phyloP scores from a whole-genome alignment of 2,888 invertebrate species.

The Smittia sp. region DNA sequence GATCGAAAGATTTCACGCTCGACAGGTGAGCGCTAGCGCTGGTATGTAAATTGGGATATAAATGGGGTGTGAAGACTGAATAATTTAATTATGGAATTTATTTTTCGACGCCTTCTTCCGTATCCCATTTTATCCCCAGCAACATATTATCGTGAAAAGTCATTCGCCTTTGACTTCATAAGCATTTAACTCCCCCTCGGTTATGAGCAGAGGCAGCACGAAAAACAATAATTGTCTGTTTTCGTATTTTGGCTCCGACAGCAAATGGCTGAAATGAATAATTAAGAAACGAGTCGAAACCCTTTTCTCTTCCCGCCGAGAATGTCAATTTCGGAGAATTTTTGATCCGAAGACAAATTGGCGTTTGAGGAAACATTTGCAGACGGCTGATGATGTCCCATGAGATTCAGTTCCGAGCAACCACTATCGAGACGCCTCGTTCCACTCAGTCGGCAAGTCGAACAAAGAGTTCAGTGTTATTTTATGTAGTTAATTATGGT shows the following conservation, averaged over 20 bases:
- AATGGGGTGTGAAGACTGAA: conserved; percentile 35
- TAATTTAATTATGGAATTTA: conserved; percentile 39
- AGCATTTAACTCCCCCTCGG: background rate
- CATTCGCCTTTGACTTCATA: background rate
- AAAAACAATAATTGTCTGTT: conserved; percentile 33
- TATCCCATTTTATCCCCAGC: background rate
- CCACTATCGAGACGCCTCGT: background rate
- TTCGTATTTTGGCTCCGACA: background rate
- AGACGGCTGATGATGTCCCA: background rate
- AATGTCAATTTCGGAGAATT: background rate
- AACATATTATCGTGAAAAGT: background rate
- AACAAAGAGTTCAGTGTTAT: conserved; percentile 29
- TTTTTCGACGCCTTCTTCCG: conserved; percentile 25
- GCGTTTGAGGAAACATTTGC: conserved; percentile 8
- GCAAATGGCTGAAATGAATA: conserved; percentile 29
- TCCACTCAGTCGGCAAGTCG: background rate
- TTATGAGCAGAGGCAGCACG: background rate
- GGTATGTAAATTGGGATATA: conserved; percentile 27
- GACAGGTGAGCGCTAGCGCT: background rate
- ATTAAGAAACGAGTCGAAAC: conserved; percentile 36
- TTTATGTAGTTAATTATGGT: conserved; percentile 35
- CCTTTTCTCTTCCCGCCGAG: conserved; percentile 3
- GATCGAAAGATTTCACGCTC: no score
- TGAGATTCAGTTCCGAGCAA: background rate
- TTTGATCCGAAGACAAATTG: conserved; percentile 2